Base-by-base conservation (phyloP, 2,113 vertebrate species). In the Chaetodon trifascialis region DNA sequence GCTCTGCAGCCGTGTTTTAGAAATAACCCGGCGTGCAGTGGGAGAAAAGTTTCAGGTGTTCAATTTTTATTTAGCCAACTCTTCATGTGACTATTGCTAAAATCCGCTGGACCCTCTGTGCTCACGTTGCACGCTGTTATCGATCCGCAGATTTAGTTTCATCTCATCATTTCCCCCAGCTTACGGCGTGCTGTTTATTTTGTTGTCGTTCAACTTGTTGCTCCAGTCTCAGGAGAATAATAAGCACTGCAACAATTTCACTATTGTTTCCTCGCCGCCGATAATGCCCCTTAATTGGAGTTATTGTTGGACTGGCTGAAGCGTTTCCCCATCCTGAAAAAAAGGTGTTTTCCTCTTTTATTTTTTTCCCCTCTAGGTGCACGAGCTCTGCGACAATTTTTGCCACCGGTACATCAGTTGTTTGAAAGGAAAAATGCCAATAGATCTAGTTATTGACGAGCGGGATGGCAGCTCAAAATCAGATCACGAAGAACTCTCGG, bases 391-490 rank as follows among this genome's bases (percentile, higher is more conserved):
- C 72, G 98, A 99, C 95, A 99, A 99, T 95, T 99, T 99, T 95
- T 99, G 98, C 96, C 98, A 99, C 91, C 97, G 98, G 97, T 99
- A 99, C 97, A 99, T 99, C 96, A 99, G 98, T 88, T 99, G 98
- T 96, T 97, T 99, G 96, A 99, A 99, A 97, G 98, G 98, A 94
- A 99, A 99, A 96, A 99, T 99, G 99, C 99, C 99, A 93, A 99
- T 99, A 95, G 99, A 99, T 95, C 96, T 99, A 72, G 99, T 99
- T 91, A 99, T 99, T 89, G 99, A 99, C 91, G 98, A 99, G 93
- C 96, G 98, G 93, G 99, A 99, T 90, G 98, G 98, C 93, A 99
- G 96, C 95, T 99, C 98, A 67, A 99, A 99, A 94, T 99, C 98
- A 93, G 99, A 99, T 89, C 98, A 99, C 7, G 99, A 99, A 95